A percentile compares a stretch with the other conserved stretches of the same genome.
These are phyloP conservation scores for Polymixis lichenea DNA, from an alignment of 2,888 invertebrate genomes.

Conservation along the genomic window DNA sequence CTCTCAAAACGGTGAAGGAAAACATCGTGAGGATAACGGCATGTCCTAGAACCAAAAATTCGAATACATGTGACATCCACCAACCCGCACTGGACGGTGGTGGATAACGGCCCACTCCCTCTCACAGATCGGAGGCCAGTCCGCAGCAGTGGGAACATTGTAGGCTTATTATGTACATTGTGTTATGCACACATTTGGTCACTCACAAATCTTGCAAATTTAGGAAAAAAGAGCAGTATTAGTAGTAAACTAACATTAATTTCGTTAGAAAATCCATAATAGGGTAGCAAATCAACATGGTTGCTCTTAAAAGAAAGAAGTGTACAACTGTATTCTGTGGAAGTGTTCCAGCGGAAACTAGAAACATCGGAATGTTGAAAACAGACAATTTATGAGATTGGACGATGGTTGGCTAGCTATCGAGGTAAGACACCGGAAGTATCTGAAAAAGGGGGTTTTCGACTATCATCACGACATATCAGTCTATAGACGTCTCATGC, in stretches of 20 bases:
- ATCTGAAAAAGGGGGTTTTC: slow-evolving; percentile 32
- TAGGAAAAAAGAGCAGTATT: background rate
- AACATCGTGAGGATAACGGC: too few species aligned
- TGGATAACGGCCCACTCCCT: too few species aligned
- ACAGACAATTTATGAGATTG: slow-evolving; percentile 38
- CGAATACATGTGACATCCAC: too few species aligned
- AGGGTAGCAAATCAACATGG: background rate
- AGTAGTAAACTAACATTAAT: background rate
- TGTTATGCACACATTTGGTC: background rate
- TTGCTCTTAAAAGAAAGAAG: background rate
- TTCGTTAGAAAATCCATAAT: background rate
- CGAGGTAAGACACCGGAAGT: slow-evolving; percentile 37
- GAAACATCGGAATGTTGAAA: slow-evolving; percentile 43
- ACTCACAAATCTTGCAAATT: background rate
- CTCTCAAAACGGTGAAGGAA: too few species aligned
- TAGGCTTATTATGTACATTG: too few species aligned
- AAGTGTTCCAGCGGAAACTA: background rate
- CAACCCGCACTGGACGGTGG: too few species aligned
- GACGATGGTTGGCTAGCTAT: slow-evolving; percentile 49
- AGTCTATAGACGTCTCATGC: too few species aligned
- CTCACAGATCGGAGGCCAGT: too few species aligned
- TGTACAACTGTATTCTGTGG: background rate
- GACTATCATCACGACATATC: background rate
- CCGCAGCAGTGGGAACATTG: too few species aligned
- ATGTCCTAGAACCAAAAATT: too few species aligned